Evolutionary conservation across 2,888 invertebrate species (phyloP).

Genomic region (Synanthedon vespiformis): DNA sequence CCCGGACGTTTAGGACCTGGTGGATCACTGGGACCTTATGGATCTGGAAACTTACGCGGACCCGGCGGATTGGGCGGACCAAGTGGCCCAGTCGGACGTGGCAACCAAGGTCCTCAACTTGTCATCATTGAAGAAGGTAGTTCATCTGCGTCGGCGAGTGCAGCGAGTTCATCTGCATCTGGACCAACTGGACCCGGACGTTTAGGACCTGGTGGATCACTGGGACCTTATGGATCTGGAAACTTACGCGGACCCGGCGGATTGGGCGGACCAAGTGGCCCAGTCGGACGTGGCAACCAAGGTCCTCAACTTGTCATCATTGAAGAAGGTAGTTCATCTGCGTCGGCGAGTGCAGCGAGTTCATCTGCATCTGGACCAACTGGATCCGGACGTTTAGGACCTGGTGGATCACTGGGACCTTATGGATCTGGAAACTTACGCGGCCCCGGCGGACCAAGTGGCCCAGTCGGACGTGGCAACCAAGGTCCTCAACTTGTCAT

Average conservation of each 20-base stretch:
- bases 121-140: conserved; percentile 7
- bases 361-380: too few species aligned
- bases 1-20: too few species aligned
- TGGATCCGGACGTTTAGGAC: too few species aligned
- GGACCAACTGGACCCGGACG: too few species aligned
- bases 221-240: neutral
- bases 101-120: conserved; percentile 2
- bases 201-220: too few species aligned
- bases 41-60: conserved; percentile 2
- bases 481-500: neutral
- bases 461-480: too few species aligned
- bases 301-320: conserved; percentile 6
- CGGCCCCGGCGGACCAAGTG: neutral
- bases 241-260: conserved; percentile 1
- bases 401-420: too few species aligned
- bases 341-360: neutral
- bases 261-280: neutral
- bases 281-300: neutral
- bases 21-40: too few species aligned
- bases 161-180: neutral
- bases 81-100: neutral
- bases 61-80: neutral
- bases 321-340: conserved; percentile 4
- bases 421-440: conserved; percentile 2
- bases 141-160: conserved; percentile 1